These are phyloP conservation scores for Hydraecia micacea DNA, from an alignment of 2,888 invertebrate species.

Conservation along the genomic window DNA sequence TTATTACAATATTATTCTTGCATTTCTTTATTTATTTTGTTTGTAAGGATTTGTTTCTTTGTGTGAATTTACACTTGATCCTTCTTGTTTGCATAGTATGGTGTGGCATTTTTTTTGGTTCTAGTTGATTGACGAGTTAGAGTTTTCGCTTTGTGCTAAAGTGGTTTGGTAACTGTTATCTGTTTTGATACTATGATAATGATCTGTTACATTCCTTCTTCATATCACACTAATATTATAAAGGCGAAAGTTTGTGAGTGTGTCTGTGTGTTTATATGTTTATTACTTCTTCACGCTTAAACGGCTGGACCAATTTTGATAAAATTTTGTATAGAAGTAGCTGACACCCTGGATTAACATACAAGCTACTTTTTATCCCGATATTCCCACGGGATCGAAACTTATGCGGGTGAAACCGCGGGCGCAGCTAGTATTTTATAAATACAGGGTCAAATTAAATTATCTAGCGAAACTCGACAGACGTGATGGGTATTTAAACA, in stretches of 20 bases:
- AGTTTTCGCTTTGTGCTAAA: constrained; percentile 4
- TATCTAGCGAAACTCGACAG: not conserved
- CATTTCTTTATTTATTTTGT: constrained; percentile 49
- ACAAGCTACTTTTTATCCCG: no score
- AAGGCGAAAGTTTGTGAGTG: no score
- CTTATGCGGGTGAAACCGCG: no score
- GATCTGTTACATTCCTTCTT: not conserved
- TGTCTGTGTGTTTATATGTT: no score
- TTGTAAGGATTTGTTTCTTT: constrained; percentile 45
- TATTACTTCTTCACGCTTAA: no score
- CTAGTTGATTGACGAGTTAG: constrained; percentile 20
- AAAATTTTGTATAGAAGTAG: no score
- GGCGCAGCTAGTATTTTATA: not conserved
- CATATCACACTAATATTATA: no score
- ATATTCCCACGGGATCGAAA: no score
- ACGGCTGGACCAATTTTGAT: no score
- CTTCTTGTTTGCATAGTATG: constrained; percentile 73
- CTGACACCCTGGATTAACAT: no score
- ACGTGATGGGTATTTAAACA: no score
- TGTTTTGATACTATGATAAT: not conserved
- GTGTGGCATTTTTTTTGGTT: constrained; percentile 43
- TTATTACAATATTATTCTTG: constrained; percentile 65
- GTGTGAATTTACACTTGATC: constrained; percentile 70
- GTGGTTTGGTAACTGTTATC: not conserved
- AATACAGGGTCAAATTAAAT: not conserved